Base-by-base conservation (phyloP, 2,113 vertebrate species). In the Hoplias malabaricus region DNA sequence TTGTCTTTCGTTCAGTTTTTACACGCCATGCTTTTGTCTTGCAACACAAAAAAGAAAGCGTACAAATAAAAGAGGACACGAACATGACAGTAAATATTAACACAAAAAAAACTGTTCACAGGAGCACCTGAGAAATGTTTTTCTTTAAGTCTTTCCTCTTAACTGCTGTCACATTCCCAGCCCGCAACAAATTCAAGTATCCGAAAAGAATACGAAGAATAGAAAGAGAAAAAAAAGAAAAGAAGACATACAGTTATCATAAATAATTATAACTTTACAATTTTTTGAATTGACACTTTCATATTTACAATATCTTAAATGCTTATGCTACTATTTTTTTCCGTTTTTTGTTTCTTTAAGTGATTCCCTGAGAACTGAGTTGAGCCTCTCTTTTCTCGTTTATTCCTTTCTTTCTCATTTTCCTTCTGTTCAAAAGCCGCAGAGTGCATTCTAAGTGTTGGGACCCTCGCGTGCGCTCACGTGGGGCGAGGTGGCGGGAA, bases 191-290 rank as follows among this genome's bases (percentile, higher is more conserved):
- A 92, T 95, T 96, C 94, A 96, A 98, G 94, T 96, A 96, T 92
- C 87, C 91, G 86, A 90, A 92, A 90, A 93, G 78, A 84, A 85
- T 91, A 90, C 87, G 69, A 91, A 90, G 82, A 84, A 87, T n/a
- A n/a, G n/a, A 90, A 87, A 88, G 80, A 79, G 19, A 89, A 92
- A 90, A 93, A 88, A 84, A 42, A 65, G 67, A 73, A 75, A 66
- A 75, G 78, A 80, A 91, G 93, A 93, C 91, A 90, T 87, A 95
- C 92, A 93, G 91, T 91, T 84, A 91, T 95, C 93, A 98, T 98
- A 99, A 99, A 98, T 99, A 98, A 96, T 98, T 97, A 95, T 93
- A 96, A 96, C 92, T 98, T 98, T 98, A 98, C 96, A 98, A 94
- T 95, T 93, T 94, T 95, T 95, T 95, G 95, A 95, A 95, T 96